A percentile compares a stretch with the other conserved stretches of the same genome.
phyloP scores from a whole-genome alignment of 2,113 vertebrate species.

The Orthochromis indermauri region DNA sequence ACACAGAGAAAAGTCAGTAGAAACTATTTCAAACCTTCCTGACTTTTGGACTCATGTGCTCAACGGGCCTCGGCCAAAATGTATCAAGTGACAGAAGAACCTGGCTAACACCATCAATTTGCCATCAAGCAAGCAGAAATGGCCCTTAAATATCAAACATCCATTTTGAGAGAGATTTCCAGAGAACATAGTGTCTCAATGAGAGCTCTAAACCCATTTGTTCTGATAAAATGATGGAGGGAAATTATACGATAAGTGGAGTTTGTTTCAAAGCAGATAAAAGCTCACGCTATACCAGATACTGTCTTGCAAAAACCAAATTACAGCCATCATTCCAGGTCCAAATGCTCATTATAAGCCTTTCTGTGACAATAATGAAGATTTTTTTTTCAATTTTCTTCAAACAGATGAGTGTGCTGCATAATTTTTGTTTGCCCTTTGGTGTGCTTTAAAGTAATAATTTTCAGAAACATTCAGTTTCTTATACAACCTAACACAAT shows the following conservation, averaged over 20 bases:
- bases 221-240: not conserved
- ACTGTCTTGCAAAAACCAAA: not conserved
- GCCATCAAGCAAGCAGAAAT: not conserved
- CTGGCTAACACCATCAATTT: not conserved
- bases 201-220: not conserved
- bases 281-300: rapidly evolving
- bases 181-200: not conserved
- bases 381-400: not conserved
- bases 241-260: not conserved
- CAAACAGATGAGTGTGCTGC: not conserved
- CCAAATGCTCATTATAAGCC: not conserved
- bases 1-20: not conserved
- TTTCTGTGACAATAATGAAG: not conserved
- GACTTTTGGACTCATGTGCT: not conserved
- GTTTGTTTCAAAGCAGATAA: not conserved
- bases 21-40: not conserved
- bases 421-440: not conserved
- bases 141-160: not conserved
- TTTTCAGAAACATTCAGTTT: not conserved
- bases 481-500: not conserved
- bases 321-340: not conserved
- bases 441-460: not conserved
- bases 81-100: not conserved
- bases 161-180: not conserved
- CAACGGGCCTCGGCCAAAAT: rapidly evolving